These are phyloP conservation scores for Tupiocoris notatus DNA, from an alignment of 2,888 invertebrate species.

Conservation along the genomic window DNA sequence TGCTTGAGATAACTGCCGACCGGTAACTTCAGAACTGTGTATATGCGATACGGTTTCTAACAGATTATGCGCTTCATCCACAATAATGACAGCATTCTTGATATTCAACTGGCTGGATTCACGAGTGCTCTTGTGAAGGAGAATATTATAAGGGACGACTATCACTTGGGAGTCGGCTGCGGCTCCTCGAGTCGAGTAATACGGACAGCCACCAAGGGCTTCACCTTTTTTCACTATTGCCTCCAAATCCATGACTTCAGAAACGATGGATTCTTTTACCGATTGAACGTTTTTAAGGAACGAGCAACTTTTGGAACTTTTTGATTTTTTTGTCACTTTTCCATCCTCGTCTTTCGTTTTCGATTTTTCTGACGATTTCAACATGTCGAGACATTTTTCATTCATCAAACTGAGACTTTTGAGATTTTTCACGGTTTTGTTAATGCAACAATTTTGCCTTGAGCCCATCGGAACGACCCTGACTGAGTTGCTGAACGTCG, in stretches of 20 bases:
- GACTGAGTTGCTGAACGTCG: slow-evolving; percentile 67
- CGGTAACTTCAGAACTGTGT: slow-evolving; percentile 72
- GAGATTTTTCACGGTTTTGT: slow-evolving; percentile 71
- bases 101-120: slow-evolving; percentile 69
- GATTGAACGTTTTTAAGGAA: slow-evolving; percentile 57
- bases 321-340: slow-evolving; percentile 61
- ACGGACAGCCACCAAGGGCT: slow-evolving; percentile 80
- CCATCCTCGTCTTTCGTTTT: slow-evolving; percentile 61
- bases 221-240: slow-evolving; percentile 71
- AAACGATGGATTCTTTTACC: slow-evolving; percentile 64
- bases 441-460: slow-evolving; percentile 87
- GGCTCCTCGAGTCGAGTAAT: slow-evolving; percentile 84
- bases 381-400: slow-evolving; percentile 83
- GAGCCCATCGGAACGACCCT: slow-evolving; percentile 85
- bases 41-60: slow-evolving; percentile 85
- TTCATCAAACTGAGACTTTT: slow-evolving; percentile 79
- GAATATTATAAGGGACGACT: slow-evolving; percentile 73
- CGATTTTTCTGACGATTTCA: slow-evolving; percentile 62
- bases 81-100: slow-evolving; percentile 75
- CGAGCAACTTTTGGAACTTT: slow-evolving; percentile 61
- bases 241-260: slow-evolving; percentile 82
- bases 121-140: slow-evolving; percentile 76
- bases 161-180: slow-evolving; percentile 77
- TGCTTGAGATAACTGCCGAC: slow-evolving; percentile 62
- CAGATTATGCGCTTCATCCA: slow-evolving; percentile 97